These are phyloP conservation scores for Torymus aiolomorphi DNA, from an alignment of 2,888 invertebrate genomes.

Conservation along the genomic window DNA sequence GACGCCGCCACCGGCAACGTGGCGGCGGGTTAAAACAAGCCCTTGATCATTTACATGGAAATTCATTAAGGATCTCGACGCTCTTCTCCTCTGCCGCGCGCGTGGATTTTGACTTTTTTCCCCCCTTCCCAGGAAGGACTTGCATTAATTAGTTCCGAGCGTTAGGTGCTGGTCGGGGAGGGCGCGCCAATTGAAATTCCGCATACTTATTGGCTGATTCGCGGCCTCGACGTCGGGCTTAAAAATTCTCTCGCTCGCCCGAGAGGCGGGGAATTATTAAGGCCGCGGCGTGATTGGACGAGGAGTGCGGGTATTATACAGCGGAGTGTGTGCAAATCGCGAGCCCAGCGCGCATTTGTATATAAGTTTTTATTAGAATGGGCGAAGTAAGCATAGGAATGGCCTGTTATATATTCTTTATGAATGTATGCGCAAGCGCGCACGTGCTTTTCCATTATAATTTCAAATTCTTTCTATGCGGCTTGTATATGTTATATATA, in stretches of 20 bases:
- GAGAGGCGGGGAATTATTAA: slow-evolving; percentile 23
- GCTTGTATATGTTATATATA: no score
- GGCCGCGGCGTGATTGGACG: no score
- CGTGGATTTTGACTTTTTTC: background rate
- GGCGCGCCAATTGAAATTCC: slow-evolving; percentile 43
- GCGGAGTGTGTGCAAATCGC: no score
- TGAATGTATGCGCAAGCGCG: slow-evolving; percentile 2
- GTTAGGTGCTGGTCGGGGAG: slow-evolving; percentile 1
- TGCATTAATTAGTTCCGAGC: slow-evolving; percentile 36
- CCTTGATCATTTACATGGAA: slow-evolving; percentile 53
- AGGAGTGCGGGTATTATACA: no score
- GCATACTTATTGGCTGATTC: slow-evolving; percentile 53
- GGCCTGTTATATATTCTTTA: no score
- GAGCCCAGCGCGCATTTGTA: no score
- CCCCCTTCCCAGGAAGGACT: background rate
- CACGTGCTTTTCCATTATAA: no score
- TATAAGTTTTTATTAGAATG: background rate
- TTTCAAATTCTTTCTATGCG: no score
- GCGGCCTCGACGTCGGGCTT: background rate
- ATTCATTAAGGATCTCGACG: slow-evolving; percentile 38
- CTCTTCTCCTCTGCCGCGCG: background rate
- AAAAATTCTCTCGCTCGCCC: slow-evolving; percentile 41
- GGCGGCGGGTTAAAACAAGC: slow-evolving; percentile 38
- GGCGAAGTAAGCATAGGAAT: background rate
- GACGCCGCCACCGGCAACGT: background rate